Evolutionary conservation across 2,888 invertebrate genomes (phyloP).

Genomic region (Xanthorhoe spadicearia): DNA sequence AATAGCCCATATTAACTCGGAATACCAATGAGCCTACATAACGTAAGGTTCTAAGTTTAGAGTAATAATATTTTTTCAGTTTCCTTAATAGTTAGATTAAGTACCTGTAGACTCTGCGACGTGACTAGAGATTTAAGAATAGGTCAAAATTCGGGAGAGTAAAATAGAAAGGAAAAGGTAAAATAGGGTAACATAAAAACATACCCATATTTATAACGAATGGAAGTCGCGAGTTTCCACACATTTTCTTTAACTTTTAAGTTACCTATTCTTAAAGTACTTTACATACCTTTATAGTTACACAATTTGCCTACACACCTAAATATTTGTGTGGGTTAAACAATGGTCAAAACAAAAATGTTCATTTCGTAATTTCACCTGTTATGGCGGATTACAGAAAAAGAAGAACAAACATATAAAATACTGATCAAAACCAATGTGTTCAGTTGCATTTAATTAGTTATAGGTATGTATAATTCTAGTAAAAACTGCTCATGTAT

Average conservation of each 20-base stretch:
- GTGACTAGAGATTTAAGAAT: no score
- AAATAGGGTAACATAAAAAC: no score
- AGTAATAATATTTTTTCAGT: not conserved
- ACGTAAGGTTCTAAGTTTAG: not conserved
- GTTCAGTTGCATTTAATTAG: no score
- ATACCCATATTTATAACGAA: no score
- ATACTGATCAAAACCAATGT: no score
- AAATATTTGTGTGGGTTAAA: conserved; percentile 29
- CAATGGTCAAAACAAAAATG: conserved; percentile 34
- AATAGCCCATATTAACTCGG: conserved; percentile 13
- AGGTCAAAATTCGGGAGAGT: no score
- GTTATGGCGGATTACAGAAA: not conserved
- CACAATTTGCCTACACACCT: conserved; percentile 17
- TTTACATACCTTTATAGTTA: conserved; percentile 18
- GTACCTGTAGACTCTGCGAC: not conserved
- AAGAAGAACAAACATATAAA: no score
- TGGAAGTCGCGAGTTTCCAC: not conserved
- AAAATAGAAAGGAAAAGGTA: no score
- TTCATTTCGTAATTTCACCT: conserved; percentile 13
- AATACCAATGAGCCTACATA: conserved; percentile 9
- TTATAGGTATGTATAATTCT: no score
- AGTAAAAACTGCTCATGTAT: no score
- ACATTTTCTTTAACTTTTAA: not conserved
- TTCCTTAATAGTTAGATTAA: not conserved
- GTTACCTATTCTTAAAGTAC: conserved; percentile 13